A percentile compares a stretch with the other conserved stretches of the same genome.
Evolutionary conservation across 2,888 invertebrate species (phyloP).

Genomic region (Drosophila nr. perissopoda): DNA sequence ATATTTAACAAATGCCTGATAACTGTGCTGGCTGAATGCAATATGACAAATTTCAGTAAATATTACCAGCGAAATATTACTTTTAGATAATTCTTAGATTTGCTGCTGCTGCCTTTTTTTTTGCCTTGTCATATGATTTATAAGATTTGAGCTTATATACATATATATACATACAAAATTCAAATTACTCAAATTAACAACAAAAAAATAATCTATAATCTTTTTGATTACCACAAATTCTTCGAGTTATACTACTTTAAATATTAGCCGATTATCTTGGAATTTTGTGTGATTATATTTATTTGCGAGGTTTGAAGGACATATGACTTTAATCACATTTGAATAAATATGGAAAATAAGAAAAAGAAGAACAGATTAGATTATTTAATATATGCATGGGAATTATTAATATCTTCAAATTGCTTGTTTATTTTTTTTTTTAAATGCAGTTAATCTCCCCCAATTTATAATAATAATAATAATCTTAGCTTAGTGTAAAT

Average conservation of each 20-base stretch:
- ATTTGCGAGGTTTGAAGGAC: constrained; percentile 12
- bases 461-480: no score
- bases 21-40: constrained; percentile 22
- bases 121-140: neutral
- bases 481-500: no score
- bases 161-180: neutral
- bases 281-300: neutral
- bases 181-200: constrained; percentile 1
- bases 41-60: constrained; percentile 15
- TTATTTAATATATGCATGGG: neutral
- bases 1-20: constrained; percentile 46
- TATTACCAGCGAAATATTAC: neutral
- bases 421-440: no score
- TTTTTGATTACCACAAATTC: neutral
- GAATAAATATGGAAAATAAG: neutral
- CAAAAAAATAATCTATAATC: neutral
- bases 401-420: neutral
- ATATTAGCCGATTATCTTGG: neutral
- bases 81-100: neutral
- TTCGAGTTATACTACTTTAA: neutral
- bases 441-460: no score
- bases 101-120: neutral
- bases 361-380: neutral
- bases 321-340: constrained; percentile 13
- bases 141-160: neutral